Evolutionary conservation across 64 coral and sea anemone species (phyloP).

Genomic region (Orbicella faveolata): DNA sequence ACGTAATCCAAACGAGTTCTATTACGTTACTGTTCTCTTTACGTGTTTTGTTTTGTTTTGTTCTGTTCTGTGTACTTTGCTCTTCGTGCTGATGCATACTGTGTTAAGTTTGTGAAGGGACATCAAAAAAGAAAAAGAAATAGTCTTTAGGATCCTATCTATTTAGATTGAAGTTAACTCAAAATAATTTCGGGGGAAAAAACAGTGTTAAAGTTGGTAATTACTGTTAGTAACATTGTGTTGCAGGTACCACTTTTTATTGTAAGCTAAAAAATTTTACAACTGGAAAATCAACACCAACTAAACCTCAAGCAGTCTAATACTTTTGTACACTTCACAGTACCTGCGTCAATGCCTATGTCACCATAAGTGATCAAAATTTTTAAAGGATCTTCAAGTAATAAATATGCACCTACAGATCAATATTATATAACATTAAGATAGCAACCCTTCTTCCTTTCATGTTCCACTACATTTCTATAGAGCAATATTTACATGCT

Average conservation of each 20-base stretch:
- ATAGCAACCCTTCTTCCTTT: too few relatives aligned
- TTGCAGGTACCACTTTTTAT: not conserved
- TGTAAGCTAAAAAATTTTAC: not conserved
- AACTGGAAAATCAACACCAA: not conserved
- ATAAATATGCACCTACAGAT: too few relatives aligned
- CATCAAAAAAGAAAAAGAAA: not conserved
- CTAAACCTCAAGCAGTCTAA: not conserved
- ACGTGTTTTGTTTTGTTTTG: not conserved
- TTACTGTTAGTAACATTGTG: too few relatives aligned
- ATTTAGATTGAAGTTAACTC: not conserved
- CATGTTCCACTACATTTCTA: too few relatives aligned
- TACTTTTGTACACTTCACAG: not conserved
- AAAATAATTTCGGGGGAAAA: too few relatives aligned
- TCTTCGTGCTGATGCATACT: not conserved
- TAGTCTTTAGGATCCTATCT: not conserved
- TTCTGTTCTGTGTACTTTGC: not conserved
- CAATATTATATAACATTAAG: too few relatives aligned
- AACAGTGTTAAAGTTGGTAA: too few relatives aligned
- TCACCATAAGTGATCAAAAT: not conserved
- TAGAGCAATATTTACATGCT: too few relatives aligned
- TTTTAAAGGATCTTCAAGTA: too few relatives aligned
- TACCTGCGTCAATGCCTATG: not conserved
- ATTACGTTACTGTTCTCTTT: not conserved
- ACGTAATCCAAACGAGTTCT: not conserved
- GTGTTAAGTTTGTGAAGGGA: not conserved